A percentile compares a stretch with the other conserved stretches of the same genome.
These are phyloP conservation scores for Acanthosoma haemorrhoidale DNA, from an alignment of 2,888 invertebrate species.

Conservation along the genomic window DNA sequence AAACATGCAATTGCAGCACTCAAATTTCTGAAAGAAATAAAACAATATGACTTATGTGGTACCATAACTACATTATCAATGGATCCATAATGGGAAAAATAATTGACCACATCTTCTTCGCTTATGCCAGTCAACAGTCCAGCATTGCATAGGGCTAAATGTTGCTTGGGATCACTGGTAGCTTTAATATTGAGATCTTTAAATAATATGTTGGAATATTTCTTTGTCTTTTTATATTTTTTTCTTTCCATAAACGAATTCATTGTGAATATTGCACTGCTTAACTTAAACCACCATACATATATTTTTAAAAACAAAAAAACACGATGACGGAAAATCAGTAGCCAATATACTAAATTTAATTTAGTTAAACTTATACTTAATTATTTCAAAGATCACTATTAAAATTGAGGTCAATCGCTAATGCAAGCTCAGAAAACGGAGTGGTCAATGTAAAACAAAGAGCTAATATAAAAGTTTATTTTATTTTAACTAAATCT, in stretches of 20 bases:
- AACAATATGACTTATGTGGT: slow-evolving; percentile 76
- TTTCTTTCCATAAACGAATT: not conserved
- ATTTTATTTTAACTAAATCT: too few species aligned
- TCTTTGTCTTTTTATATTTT: not conserved
- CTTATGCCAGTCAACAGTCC: slow-evolving; percentile 76
- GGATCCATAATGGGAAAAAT: slow-evolving; percentile 52
- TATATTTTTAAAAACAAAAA: too few species aligned
- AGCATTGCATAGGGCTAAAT: slow-evolving; percentile 72
- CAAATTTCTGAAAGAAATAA: slow-evolving; percentile 56
- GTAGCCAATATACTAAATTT: too few species aligned
- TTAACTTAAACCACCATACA: too few species aligned
- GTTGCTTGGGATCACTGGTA: slow-evolving; percentile 41
- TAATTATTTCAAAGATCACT: too few species aligned
- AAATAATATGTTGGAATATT: slow-evolving; percentile 15
- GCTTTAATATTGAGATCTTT: not conserved
- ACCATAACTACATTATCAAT: slow-evolving; percentile 62
- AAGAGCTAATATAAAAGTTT: too few species aligned
- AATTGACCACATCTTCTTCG: slow-evolving; percentile 56
- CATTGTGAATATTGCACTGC: not conserved
- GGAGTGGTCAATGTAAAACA: too few species aligned
- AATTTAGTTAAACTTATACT: too few species aligned
- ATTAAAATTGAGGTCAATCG: too few species aligned
- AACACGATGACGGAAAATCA: too few species aligned
- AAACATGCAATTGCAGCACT: slow-evolving; percentile 56
- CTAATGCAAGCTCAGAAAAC: too few species aligned